These are phyloP conservation scores for Australoheros facetus DNA, from an alignment of 2,797 vertebrate genomes.

Conservation along the genomic window DNA sequence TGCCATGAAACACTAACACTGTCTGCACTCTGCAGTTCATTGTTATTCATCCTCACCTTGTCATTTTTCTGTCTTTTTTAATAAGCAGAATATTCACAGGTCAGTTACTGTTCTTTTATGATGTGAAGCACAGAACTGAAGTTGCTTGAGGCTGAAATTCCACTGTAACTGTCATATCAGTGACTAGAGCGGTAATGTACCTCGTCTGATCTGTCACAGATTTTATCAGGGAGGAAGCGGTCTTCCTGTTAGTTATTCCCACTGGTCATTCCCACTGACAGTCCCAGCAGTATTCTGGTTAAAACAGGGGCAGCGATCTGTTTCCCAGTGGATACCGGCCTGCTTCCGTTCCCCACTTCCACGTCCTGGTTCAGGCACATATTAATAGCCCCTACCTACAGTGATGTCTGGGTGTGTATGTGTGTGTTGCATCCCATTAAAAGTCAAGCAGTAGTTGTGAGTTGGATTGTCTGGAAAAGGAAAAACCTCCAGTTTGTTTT, in stretches of 20 bases:
- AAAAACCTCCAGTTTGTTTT: background rate
- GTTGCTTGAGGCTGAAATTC: background rate
- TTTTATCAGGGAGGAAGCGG: conserved; percentile 42
- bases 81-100: background rate
- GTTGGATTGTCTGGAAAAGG: background rate
- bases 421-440: background rate
- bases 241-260: conserved; percentile 60
- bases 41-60: background rate
- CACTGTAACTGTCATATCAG: background rate
- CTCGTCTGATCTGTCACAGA: conserved; percentile 24
- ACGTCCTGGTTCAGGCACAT: conserved; percentile 83
- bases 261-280: conserved; percentile 52
- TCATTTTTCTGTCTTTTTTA: background rate
- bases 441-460: background rate
- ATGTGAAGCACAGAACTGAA: background rate
- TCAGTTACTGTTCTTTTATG: background rate
- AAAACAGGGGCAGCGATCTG: conserved; percentile 67
- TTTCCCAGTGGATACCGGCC: conserved; percentile 78
- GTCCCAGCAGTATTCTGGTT: conserved; percentile 66
- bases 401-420: conserved; percentile 38
- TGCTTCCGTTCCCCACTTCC: conserved; percentile 84
- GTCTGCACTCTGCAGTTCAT: background rate
- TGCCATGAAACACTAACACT: background rate
- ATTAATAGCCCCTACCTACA: conserved; percentile 80
- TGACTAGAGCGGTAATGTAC: background rate